Conservation (phyloP, 2,888 invertebrate species). For the Eumerus sabulonum region DNA sequence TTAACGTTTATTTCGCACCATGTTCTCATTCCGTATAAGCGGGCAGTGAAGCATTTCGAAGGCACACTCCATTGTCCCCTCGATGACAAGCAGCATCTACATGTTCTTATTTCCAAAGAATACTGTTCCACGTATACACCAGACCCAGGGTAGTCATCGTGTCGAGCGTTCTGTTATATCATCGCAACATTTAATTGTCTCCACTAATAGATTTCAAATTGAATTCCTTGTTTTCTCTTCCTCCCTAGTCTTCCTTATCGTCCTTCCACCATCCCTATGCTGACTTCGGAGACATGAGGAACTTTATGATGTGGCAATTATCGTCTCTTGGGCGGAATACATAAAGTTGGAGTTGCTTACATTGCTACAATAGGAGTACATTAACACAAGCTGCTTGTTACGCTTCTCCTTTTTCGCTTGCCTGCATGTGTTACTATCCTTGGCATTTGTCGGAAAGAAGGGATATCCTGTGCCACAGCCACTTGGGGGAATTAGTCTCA, state of each 20-base stretch:
- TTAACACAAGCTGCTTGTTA: no score
- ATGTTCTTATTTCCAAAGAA: neutral
- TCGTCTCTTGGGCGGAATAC: constrained; percentile 31
- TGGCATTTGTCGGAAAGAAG: no score
- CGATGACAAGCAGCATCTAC: neutral
- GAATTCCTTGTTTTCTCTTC: constrained; percentile 7
- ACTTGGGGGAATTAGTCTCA: no score
- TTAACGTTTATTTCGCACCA: no score
- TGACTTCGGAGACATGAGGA: constrained; percentile 3
- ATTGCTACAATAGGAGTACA: no score
- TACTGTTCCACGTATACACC: neutral
- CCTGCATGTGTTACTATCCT: no score
- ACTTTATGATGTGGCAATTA: constrained; percentile 46
- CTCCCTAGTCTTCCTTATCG: neutral
- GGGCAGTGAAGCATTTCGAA: constrained; percentile 1
- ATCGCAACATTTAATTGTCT: constrained; percentile 29
- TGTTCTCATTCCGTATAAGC: neutral
- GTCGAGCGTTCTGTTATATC: constrained; percentile 2
- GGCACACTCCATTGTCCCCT: constrained; percentile 6
- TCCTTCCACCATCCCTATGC: neutral
- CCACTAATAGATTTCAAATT: constrained; percentile 29
- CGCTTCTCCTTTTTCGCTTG: no score
- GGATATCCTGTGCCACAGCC: no score
- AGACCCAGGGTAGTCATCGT: neutral
- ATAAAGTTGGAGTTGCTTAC: neutral